Percentiles rank a stretch among this genome's conserved stretches.
Conservation (phyloP, 2,113 vertebrate species). For the Pelvicachromis taeniatus region DNA sequence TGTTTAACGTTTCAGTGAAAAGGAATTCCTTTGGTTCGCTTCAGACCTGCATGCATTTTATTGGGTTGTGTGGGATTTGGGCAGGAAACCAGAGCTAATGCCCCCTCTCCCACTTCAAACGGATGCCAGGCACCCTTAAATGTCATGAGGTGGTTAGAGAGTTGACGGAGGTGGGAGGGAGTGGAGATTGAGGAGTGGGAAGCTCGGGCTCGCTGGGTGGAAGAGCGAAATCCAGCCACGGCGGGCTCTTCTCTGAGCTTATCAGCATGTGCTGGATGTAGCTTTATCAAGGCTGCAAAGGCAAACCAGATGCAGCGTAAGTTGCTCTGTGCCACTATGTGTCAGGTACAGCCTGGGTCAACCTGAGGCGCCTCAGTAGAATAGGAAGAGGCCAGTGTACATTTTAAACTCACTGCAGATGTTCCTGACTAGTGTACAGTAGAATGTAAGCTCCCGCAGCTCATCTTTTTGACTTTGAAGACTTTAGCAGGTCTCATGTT, state of each 20-base stretch:
- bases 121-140: constrained; percentile 73
- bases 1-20: constrained; percentile 52
- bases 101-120: constrained; percentile 73
- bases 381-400: constrained; percentile 39
- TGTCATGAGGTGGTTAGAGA: constrained; percentile 70
- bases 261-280: constrained; percentile 54
- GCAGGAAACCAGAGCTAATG: constrained; percentile 77
- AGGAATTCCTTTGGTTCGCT: constrained; percentile 64
- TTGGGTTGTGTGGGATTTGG: constrained; percentile 74
- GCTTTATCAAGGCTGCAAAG: constrained; percentile 52
- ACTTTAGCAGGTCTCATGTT: constrained; percentile 33
- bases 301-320: constrained; percentile 62
- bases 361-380: constrained; percentile 20
- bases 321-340: constrained; percentile 51
- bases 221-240: constrained; percentile 54
- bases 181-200: constrained; percentile 14
- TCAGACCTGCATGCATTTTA: constrained; percentile 69
- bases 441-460: neutral
- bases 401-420: constrained; percentile 50
- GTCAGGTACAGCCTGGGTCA: constrained; percentile 65
- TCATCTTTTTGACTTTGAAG: constrained; percentile 12
- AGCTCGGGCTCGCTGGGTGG: neutral
- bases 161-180: constrained; percentile 42
- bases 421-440: constrained; percentile 18
- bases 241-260: constrained; percentile 39